Percentiles rank a stretch among this genome's conserved stretches.
These are phyloP conservation scores for Microcebus jonahi DNA, from an alignment of 2,113 vertebrate species.

Conservation along the genomic window DNA sequence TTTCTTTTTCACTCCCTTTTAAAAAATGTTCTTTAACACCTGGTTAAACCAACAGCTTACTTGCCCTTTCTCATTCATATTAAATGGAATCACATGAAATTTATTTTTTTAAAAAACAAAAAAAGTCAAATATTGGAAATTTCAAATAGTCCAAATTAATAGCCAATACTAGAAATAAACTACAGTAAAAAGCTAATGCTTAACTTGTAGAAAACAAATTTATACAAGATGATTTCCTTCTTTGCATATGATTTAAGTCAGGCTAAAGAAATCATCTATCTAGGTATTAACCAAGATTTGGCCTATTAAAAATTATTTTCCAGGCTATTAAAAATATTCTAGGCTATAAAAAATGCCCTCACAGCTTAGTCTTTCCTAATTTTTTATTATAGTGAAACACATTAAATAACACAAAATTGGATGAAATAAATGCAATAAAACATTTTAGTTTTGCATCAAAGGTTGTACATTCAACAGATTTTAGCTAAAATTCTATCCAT, in stretches of 20 bases:
- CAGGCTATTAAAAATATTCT: neutral
- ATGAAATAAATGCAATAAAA: constrained; percentile 1
- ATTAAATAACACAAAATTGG: neutral
- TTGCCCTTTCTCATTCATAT: neutral
- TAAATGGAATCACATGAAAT: neutral
- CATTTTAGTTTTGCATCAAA: neutral
- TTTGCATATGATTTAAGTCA: neutral
- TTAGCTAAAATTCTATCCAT: neutral
- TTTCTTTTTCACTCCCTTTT: neutral
- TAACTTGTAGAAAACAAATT: neutral
- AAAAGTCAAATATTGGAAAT: neutral
- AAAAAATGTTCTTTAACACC: neutral
- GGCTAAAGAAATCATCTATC: neutral
- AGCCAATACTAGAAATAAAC: neutral
- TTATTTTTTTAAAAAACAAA: neutral
- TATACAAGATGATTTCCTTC: neutral
- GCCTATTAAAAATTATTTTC: neutral
- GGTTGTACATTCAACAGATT: neutral
- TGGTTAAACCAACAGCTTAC: neutral
- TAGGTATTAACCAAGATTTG: neutral
- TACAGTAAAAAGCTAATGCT: neutral
- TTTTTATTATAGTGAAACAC: neutral
- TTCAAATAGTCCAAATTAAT: neutral
- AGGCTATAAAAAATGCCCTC: neutral
- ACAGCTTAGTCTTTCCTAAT: neutral